These are phyloP conservation scores for Phasianus colchicus DNA, from an alignment of 2,113 vertebrate species.

Conservation along the genomic window DNA sequence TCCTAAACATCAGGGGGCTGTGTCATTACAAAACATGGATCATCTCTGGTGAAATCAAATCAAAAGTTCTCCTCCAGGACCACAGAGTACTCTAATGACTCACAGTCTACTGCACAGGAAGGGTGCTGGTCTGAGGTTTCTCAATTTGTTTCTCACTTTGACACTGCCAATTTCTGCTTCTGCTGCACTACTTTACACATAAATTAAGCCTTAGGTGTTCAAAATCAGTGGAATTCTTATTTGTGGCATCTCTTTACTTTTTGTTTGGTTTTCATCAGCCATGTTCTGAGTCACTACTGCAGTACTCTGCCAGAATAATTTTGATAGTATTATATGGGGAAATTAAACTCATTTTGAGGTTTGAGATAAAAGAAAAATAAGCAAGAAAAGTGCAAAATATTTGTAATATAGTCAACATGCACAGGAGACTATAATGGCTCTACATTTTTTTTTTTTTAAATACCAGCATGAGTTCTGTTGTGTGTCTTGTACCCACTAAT, in stretches of 20 bases:
- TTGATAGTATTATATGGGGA: background rate
- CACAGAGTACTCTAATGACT: background rate
- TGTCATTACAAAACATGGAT: background rate
- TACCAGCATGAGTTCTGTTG: slow-evolving; percentile 38
- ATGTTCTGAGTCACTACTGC: background rate
- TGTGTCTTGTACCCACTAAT: slow-evolving; percentile 67
- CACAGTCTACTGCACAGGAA: background rate
- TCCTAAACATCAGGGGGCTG: background rate
- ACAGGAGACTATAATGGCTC: background rate
- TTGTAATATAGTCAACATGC: background rate
- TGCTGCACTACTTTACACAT: background rate
- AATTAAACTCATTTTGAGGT: rapidly evolving
- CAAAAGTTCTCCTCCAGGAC: background rate
- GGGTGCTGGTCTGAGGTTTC: background rate
- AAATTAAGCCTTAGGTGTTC: background rate
- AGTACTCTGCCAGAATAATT: background rate
- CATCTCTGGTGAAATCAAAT: rapidly evolving
- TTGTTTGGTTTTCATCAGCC: background rate
- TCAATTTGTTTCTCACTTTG: background rate
- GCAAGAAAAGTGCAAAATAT: background rate
- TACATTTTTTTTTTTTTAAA: background rate
- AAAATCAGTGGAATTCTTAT: background rate
- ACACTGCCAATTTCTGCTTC: background rate
- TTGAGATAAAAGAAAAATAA: background rate
- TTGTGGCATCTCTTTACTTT: background rate